phyloP scores from a whole-genome alignment of 2,888 invertebrate genomes.

The Sphinx pinastri region DNA sequence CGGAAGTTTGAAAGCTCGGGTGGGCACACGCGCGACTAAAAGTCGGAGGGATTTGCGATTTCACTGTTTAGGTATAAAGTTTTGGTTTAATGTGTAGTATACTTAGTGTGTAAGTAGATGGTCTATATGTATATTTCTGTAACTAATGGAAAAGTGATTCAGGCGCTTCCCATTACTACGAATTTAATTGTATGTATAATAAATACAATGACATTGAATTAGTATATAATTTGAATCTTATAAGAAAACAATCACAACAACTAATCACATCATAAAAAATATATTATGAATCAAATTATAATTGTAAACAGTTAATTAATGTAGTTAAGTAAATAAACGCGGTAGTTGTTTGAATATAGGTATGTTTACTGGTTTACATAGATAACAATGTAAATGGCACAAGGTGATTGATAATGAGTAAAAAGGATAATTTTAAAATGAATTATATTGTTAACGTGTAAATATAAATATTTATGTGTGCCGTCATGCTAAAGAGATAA shows the following conservation, averaged over 20 bases:
- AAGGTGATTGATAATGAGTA: constrained; percentile 17
- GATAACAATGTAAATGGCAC: constrained; percentile 20
- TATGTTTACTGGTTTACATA: constrained; percentile 17
- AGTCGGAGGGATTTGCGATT: constrained; percentile 1
- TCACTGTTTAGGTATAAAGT: background rate
- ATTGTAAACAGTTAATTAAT: background rate
- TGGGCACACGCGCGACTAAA: constrained; percentile 33
- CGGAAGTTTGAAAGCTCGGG: constrained; percentile 50
- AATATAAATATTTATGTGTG: background rate
- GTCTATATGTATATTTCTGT: too few species aligned
- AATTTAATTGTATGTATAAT: too few species aligned
- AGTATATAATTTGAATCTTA: too few species aligned
- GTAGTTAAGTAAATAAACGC: constrained; percentile 7
- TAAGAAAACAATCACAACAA: background rate
- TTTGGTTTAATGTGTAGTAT: background rate
- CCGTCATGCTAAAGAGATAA: background rate
- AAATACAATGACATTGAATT: too few species aligned
- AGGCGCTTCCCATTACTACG: too few species aligned
- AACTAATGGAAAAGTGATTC: too few species aligned
- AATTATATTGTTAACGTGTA: constrained; percentile 10
- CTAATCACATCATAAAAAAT: background rate
- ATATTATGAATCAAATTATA: background rate
- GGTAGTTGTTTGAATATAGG: constrained; percentile 17
- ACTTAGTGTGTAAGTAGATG: background rate
- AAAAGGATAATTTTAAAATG: constrained; percentile 10